These are phyloP conservation scores for Drosophila nebulosa DNA, from an alignment of 1,140 invertebrate genomes.

Conservation along the genomic window DNA sequence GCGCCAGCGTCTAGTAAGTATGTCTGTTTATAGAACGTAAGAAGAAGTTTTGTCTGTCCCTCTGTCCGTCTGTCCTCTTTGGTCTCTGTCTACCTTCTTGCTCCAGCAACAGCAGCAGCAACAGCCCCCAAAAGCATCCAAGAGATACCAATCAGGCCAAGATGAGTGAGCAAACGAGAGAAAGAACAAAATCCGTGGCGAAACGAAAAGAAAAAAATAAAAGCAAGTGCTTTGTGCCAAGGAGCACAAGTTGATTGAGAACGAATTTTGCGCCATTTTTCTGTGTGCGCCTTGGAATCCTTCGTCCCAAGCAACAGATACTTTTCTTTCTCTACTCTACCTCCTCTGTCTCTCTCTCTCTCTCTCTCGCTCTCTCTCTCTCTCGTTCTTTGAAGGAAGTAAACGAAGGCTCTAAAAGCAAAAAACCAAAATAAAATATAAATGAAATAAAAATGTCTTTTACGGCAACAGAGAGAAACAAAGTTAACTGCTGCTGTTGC, in stretches of 20 bases:
- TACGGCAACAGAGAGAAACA: neutral
- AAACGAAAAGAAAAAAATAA: conserved; percentile 9
- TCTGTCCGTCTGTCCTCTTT: conserved; percentile 3
- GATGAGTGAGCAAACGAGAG: conserved; percentile 6
- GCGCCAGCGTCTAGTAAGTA: conserved; percentile 65
- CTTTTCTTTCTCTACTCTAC: conserved; percentile 64
- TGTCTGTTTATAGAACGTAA: conserved; percentile 64
- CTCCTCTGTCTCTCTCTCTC: no score
- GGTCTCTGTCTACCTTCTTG: no score
- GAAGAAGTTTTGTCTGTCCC: neutral
- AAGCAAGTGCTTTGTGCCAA: conserved; percentile 53
- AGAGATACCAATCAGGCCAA: neutral
- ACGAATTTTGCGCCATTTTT: conserved; percentile 65
- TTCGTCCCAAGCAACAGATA: conserved; percentile 60
- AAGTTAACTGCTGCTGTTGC: no score
- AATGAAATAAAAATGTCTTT: conserved; percentile 55
- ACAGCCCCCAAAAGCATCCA: neutral
- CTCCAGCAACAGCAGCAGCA: no score
- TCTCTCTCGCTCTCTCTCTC: conserved; percentile 36
- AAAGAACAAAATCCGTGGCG: conserved; percentile 14
- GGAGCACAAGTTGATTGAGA: conserved; percentile 65
- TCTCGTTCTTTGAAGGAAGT: no score
- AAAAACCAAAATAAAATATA: conserved; percentile 46
- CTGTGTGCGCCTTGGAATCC: neutral
- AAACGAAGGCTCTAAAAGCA: conserved; percentile 18